A percentile compares a stretch with the other conserved stretches of the same genome.
Conservation (phyloP, 2,113 vertebrate species). For the Romanogobio albipinnatus region DNA sequence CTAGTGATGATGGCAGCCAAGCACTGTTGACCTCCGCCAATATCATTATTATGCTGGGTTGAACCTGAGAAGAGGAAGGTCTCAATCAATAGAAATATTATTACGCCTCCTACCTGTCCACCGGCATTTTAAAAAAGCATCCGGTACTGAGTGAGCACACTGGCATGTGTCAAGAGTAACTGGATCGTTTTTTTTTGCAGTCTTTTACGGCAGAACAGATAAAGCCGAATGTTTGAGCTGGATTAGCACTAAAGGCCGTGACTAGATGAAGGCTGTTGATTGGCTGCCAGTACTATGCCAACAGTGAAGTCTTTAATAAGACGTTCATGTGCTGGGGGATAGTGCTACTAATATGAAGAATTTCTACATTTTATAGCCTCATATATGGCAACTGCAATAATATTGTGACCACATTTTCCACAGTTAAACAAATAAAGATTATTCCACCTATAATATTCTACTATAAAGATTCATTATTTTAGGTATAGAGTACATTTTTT, state of each 20-base stretch:
- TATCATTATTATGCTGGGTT: constrained; percentile 73
- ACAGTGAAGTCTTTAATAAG: constrained; percentile 17
- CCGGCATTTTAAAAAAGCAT: constrained; percentile 62
- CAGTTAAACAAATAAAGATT: background rate
- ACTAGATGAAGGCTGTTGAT: constrained; percentile 30
- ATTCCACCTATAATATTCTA: background rate
- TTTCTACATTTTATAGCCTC: background rate
- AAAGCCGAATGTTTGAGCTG: constrained; percentile 38
- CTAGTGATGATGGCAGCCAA: constrained; percentile 82
- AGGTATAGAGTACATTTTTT: background rate
- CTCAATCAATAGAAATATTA: constrained; percentile 69
- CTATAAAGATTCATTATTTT: background rate
- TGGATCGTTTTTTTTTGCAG: constrained; percentile 22
- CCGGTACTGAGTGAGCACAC: constrained; percentile 62
- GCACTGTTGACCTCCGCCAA: constrained; percentile 78
- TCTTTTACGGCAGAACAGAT: constrained; percentile 15
- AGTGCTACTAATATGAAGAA: background rate
- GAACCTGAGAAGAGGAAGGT: constrained; percentile 66
- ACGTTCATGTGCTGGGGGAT: background rate
- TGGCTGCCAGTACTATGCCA: background rate
- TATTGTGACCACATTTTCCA: background rate
- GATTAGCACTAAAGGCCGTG: constrained; percentile 28
- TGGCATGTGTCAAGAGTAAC: constrained; percentile 43
- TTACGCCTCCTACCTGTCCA: constrained; percentile 50
- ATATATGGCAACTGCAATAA: background rate